A percentile compares a stretch with the other conserved stretches of the same genome.
These are phyloP conservation scores for Sinocyclocheilus grahami DNA, from an alignment of 2,113 vertebrate genomes.

Conservation along the genomic window DNA sequence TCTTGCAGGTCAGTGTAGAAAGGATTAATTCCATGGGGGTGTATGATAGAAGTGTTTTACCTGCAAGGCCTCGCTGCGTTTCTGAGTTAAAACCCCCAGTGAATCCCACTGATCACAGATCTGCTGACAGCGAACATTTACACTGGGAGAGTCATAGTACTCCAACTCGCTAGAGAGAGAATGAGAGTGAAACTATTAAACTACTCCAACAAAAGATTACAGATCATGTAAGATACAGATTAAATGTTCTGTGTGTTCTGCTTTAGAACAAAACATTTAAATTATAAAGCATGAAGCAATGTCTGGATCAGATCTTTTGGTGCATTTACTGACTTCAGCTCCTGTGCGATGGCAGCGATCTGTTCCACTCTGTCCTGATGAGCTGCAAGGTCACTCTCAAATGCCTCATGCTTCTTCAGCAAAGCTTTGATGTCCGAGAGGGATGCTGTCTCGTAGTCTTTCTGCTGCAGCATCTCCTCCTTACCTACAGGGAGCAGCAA, in stretches of 20 bases:
- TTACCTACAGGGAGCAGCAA: slow-evolving; percentile 80
- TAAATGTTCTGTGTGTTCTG: background rate
- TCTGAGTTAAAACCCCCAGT: slow-evolving; percentile 90
- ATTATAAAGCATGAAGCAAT: background rate
- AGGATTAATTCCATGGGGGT: background rate
- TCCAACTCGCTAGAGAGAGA: slow-evolving; percentile 87
- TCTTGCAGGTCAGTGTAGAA: background rate
- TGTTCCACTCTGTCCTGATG: slow-evolving; percentile 99
- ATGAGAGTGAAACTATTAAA: background rate
- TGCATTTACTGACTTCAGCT: slow-evolving; percentile 85
- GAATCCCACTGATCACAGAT: slow-evolving; percentile 99
- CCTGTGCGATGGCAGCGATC: slow-evolving; percentile 97
- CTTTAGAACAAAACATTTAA: background rate
- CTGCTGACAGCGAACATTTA: slow-evolving; percentile 94
- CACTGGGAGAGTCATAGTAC: slow-evolving; percentile 96
- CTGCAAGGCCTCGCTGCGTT: slow-evolving; percentile 94
- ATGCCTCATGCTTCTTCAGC: slow-evolving; percentile 98
- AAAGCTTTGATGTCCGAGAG: slow-evolving; percentile 97
- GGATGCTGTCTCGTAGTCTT: slow-evolving; percentile 90
- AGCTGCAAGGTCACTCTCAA: slow-evolving; percentile 96
- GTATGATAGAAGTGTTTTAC: slow-evolving; percentile 69
- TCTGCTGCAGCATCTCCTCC: slow-evolving; percentile 90
- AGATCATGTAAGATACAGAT: background rate
- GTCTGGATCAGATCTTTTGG: background rate
- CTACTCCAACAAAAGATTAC: background rate